Evolutionary conservation across 2,888 invertebrate species (phyloP).

Genomic region (Cataglyphis cursor): DNA sequence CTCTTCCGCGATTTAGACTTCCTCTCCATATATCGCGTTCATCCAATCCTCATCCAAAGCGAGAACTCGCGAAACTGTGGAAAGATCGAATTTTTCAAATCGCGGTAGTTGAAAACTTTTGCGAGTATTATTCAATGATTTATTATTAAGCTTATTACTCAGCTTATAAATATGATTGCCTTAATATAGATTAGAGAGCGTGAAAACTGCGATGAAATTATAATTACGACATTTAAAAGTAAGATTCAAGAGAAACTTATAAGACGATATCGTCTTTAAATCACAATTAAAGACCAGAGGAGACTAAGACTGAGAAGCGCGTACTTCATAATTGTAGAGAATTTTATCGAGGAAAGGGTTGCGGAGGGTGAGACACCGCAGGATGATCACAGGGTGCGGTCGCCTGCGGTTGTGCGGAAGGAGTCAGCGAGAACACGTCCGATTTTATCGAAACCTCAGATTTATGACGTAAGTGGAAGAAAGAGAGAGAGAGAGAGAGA

Average conservation of each 20-base stretch:
- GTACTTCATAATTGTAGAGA: background rate
- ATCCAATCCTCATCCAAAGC: constrained; percentile 29
- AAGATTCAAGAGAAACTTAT: background rate
- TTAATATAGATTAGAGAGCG: background rate
- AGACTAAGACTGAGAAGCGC: background rate
- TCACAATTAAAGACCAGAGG: background rate
- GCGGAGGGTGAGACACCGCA: constrained; percentile 45
- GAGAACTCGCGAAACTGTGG: constrained; percentile 63
- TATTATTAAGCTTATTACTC: constrained; percentile 11
- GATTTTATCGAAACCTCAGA: constrained; percentile 78
- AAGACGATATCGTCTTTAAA: background rate
- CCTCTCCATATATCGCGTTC: constrained; percentile 6
- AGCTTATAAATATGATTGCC: background rate
- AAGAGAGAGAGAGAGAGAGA: constrained; percentile 21
- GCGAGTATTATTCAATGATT: constrained; percentile 16
- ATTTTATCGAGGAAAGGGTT: constrained; percentile 6
- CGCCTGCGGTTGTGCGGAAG: constrained; percentile 63
- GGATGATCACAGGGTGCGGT: constrained; percentile 66
- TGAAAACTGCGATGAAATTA: background rate
- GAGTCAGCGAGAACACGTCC: constrained; percentile 56
- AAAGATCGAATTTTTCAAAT: constrained; percentile 30
- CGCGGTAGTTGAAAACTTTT: constrained; percentile 5
- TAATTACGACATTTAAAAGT: background rate
- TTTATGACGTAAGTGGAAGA: constrained; percentile 73
- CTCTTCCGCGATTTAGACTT: background rate